Base-by-base conservation (phyloP, 2,113 vertebrate genomes). In the Nesogale talazaci region DNA sequence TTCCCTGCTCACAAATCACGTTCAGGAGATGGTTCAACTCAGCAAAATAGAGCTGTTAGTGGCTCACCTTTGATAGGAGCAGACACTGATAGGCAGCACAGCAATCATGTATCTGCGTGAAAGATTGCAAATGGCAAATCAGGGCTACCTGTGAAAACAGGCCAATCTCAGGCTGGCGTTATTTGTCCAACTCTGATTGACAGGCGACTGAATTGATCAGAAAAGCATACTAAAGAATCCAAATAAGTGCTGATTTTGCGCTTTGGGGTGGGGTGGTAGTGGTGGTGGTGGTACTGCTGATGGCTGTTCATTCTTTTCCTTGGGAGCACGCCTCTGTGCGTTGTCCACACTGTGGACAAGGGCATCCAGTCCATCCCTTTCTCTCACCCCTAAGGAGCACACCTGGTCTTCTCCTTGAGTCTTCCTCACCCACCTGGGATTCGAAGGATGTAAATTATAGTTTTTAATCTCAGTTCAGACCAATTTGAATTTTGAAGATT, bases 351-450 rank as follows among this genome's bases (percentile, higher is more conserved):
- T 7, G 0, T 59, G 12, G n/a, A 56, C 61, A 88, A 77, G 77
- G 38, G 8, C 79, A 78, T 78, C 3, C 38, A 92, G 69, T 38
- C 67, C 31, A 19, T 69, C 11, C n/a, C 27, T 79, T 6, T 34
- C 38, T 27, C n/a, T 8, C 27, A 61, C 72, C 7, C n/a, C 56
- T 75, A 65, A 36, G 27, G 56, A 59, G 20, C 81, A 22, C 74
- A 23, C 75, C 83, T 74, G 34, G 52, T 15, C 12, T 29, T 74
- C 65, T 87, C 19, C 84, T 89, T 90, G 88, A 65, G 72, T 63
- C 36, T 86, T 83, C 31, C 14, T 94, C 16, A 29, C 56, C 17
- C 88, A 90, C 70, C 56, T 87, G 89, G 57, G 34, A 75, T 96
- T 52, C 12, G 52, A 57, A 88, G 31, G 76, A 94, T 72, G 81